Conservation (phyloP, 2,797 vertebrate genomes). For the Benthosema pterotum region DNA sequence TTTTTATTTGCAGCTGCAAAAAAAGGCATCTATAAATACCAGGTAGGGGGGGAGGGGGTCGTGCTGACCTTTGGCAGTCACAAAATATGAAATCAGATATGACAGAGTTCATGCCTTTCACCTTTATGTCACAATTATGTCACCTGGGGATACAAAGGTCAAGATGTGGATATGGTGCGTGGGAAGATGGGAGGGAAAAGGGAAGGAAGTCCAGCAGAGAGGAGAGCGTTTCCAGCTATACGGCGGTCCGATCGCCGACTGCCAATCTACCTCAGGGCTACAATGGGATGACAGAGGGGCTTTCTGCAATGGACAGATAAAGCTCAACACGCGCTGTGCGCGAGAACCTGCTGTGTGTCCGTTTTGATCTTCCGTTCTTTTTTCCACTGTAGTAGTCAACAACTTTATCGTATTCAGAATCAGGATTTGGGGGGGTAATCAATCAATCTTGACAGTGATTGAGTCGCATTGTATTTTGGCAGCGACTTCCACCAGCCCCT, state of each 20-base stretch:
- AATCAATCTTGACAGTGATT: slow-evolving; percentile 29
- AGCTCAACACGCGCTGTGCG: slow-evolving; percentile 11
- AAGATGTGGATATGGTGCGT: slow-evolving; percentile 18
- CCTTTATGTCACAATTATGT: slow-evolving; percentile 42
- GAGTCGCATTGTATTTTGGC: slow-evolving; percentile 32
- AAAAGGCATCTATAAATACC: slow-evolving; percentile 64
- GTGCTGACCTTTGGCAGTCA: slow-evolving; percentile 44
- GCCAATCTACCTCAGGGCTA: slow-evolving; percentile 37
- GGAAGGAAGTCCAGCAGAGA: slow-evolving; percentile 59
- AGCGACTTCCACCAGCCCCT: slow-evolving; percentile 31
- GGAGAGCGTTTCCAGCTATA: slow-evolving; percentile 46
- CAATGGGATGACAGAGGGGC: slow-evolving; percentile 27
- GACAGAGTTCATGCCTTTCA: slow-evolving; percentile 50
- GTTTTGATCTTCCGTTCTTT: slow-evolving; percentile 16
- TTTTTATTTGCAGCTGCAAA: slow-evolving; percentile 67
- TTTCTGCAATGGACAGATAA: slow-evolving; percentile 24
- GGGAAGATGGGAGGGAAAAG: slow-evolving; percentile 36
- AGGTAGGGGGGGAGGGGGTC: not conserved
- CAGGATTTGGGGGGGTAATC: slow-evolving; percentile 42
- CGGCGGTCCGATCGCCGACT: slow-evolving; percentile 25
- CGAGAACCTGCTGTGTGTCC: slow-evolving; percentile 37
- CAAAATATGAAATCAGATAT: slow-evolving; percentile 53
- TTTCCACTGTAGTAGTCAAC: slow-evolving; percentile 15
- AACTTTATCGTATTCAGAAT: slow-evolving; percentile 24
- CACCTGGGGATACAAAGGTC: slow-evolving; percentile 37